phyloP scores from a whole-genome alignment of 2,113 vertebrate genomes.

The Protomyctophum bolini region DNA sequence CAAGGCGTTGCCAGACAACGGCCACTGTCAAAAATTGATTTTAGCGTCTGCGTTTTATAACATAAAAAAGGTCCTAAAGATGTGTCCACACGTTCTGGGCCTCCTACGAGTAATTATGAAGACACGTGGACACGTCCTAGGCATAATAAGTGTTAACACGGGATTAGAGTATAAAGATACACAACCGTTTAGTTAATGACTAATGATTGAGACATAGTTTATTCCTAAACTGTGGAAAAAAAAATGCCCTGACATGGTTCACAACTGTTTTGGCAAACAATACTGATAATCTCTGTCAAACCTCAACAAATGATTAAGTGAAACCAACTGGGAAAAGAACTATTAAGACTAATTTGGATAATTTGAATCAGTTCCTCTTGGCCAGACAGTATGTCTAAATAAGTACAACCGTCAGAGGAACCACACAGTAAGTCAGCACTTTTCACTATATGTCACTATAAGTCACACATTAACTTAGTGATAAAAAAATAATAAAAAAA shows the following conservation, averaged over 20 bases:
- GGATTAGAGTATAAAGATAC: too few relatives aligned
- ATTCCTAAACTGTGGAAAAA: background rate
- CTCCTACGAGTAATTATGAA: too few relatives aligned
- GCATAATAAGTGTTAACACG: background rate
- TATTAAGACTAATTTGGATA: background rate
- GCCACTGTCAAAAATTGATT: too few relatives aligned
- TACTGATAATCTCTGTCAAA: background rate
- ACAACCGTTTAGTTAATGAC: too few relatives aligned
- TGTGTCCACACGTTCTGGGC: too few relatives aligned
- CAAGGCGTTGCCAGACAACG: too few relatives aligned
- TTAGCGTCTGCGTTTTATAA: too few relatives aligned
- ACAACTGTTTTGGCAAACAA: background rate
- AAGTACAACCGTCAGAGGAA: background rate
- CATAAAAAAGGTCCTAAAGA: too few relatives aligned
- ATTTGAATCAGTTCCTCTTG: background rate
- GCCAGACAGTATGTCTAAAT: too few relatives aligned
- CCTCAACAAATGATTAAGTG: background rate
- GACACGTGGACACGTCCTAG: too few relatives aligned
- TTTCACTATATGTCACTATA: conserved; percentile 2
- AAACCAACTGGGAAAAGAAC: background rate
- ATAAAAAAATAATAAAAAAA: too few relatives aligned
- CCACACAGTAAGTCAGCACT: background rate
- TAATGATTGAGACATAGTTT: too few relatives aligned
- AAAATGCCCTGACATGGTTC: background rate
- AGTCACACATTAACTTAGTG: background rate